Percentiles rank a stretch among this genome's conserved stretches.
Conservation (phyloP, 1,140 invertebrate species). For the Hypothenemus hampei region DNA sequence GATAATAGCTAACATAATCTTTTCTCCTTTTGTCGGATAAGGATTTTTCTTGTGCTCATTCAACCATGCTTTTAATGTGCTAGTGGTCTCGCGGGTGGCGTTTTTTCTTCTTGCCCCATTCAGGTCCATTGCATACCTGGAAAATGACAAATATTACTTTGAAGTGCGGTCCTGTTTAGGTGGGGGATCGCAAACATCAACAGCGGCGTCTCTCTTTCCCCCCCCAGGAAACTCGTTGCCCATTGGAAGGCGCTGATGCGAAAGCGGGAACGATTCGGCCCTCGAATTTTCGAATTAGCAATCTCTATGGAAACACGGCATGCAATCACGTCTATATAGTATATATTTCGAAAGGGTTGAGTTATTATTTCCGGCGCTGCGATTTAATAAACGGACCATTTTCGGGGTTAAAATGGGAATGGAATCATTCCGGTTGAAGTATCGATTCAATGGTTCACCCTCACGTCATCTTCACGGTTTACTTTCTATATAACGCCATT, state of each 20-base stretch:
- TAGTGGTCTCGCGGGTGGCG: constrained; percentile 94
- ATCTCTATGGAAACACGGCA: constrained; percentile 20
- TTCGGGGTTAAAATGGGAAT: too few relatives aligned
- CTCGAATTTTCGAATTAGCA: constrained; percentile 6
- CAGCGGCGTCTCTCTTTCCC: neutral
- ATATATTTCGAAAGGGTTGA: constrained; percentile 16
- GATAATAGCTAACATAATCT: constrained; percentile 98
- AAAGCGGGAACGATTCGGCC: constrained; percentile 17
- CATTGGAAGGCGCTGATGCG: constrained; percentile 19
- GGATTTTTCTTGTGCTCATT: constrained; percentile 99
- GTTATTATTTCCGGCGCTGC: constrained; percentile 11
- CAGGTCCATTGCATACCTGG: constrained; percentile 84
- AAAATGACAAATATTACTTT: constrained; percentile 38
- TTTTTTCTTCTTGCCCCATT: constrained; percentile 91
- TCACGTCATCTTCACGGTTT: too few relatives aligned
- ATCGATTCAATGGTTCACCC: too few relatives aligned
- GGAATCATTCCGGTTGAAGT: too few relatives aligned
- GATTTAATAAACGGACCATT: constrained; percentile 14
- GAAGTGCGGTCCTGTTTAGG: neutral
- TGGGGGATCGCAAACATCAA: neutral
- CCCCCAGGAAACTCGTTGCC: neutral
- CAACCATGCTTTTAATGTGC: constrained; percentile 95
- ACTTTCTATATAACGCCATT: too few relatives aligned
- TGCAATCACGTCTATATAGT: constrained; percentile 9
- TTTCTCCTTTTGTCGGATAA: constrained; percentile 97